A percentile compares a stretch with the other conserved stretches of the same genome.
phyloP scores from a whole-genome alignment of 2,113 vertebrate genomes.

The Perognathus longimembris region DNA sequence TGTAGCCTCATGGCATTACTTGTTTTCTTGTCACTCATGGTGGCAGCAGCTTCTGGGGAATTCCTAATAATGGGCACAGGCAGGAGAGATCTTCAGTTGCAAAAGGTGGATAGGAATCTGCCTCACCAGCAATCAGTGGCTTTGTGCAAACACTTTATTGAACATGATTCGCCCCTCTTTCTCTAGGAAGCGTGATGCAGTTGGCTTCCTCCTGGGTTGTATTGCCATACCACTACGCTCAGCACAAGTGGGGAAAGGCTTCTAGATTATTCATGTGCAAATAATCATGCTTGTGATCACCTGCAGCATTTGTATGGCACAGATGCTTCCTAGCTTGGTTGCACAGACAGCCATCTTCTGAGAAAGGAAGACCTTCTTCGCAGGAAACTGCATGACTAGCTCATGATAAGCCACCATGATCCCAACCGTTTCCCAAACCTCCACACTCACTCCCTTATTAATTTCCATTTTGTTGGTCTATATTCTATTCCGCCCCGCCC shows the following conservation, averaged over 20 bases:
- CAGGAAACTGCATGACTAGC: slow-evolving; percentile 95
- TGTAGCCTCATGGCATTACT: slow-evolving; percentile 96
- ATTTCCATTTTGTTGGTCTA: slow-evolving; percentile 99
- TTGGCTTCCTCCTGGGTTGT: background rate
- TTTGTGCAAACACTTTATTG: background rate
- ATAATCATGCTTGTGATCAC: background rate
- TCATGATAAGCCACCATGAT: slow-evolving; percentile 98
- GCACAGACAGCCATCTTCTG: slow-evolving; percentile 97
- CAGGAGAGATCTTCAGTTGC: slow-evolving; percentile 96
- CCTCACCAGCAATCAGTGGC: slow-evolving; percentile 93
- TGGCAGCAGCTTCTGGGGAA: slow-evolving; percentile 92
- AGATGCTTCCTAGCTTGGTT: slow-evolving; percentile 94
- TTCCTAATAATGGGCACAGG: slow-evolving; percentile 93
- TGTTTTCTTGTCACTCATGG: slow-evolving; percentile 95
- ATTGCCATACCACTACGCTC: background rate
- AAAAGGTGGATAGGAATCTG: slow-evolving; percentile 96
- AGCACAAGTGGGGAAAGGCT: background rate
- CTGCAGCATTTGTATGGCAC: slow-evolving; percentile 91
- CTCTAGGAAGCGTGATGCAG: background rate
- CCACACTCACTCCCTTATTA: slow-evolving; percentile 94
- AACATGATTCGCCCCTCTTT: background rate
- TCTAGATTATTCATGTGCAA: background rate
- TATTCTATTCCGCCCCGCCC: no score
- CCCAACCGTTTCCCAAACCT: slow-evolving; percentile 96
- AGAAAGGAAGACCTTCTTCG: slow-evolving; percentile 96